Conservation (phyloP, 2,888 invertebrate genomes). For the Incurvaria masculella region DNA sequence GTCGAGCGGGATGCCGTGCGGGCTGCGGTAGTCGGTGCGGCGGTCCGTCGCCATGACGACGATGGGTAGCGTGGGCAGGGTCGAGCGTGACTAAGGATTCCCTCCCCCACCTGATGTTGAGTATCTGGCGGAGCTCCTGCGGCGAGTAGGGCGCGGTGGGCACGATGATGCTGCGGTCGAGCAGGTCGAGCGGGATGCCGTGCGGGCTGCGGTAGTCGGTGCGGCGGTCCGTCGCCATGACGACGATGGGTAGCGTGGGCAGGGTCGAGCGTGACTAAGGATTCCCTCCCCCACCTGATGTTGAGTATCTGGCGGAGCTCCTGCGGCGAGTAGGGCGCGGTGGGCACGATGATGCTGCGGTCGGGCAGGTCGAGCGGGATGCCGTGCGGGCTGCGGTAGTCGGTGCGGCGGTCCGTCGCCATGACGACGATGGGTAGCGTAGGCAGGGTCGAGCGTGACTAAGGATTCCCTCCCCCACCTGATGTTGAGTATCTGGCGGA, state of each 20-base stretch:
- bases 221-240: slow-evolving; percentile 99
- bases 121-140: slow-evolving; percentile 85
- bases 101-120: slow-evolving; percentile 83
- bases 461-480: too few relatives aligned
- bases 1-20: slow-evolving; percentile 97
- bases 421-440: slow-evolving; percentile 98
- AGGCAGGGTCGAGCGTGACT: too few relatives aligned
- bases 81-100: too few relatives aligned
- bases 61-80: too few relatives aligned
- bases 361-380: slow-evolving; percentile 96
- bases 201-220: slow-evolving; percentile 94
- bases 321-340: slow-evolving; percentile 80
- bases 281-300: too few relatives aligned
- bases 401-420: slow-evolving; percentile 98
- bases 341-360: slow-evolving; percentile 77
- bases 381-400: slow-evolving; percentile 93
- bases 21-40: slow-evolving; percentile 90
- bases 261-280: too few relatives aligned
- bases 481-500: slow-evolving; percentile 89
- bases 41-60: slow-evolving; percentile 99
- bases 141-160: slow-evolving; percentile 87
- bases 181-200: slow-evolving; percentile 94
- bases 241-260: slow-evolving; percentile 96
- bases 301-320: slow-evolving; percentile 91
- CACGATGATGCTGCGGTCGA: slow-evolving; percentile 81